phyloP scores from a whole-genome alignment of 2,888 invertebrate genomes.

The Patella caerulea region DNA sequence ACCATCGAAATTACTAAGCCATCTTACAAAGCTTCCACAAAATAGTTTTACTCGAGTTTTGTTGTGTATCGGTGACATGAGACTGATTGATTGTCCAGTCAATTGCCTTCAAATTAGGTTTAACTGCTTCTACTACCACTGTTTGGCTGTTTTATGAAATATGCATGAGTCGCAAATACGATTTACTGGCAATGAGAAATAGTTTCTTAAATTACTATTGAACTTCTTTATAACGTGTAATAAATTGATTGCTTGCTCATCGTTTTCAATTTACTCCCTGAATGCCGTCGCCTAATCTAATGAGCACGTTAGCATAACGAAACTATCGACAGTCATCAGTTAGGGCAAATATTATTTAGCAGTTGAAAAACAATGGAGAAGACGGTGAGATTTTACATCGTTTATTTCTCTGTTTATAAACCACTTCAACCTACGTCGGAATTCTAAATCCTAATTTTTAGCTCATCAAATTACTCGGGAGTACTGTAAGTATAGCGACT shows the following conservation, averaged over 20 bases:
- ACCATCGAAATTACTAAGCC: too few species aligned
- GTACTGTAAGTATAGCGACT: background rate
- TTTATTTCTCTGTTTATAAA: slow-evolving; percentile 8
- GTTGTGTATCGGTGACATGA: too few species aligned
- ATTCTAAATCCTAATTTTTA: background rate
- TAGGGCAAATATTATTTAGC: background rate
- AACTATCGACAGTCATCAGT: background rate
- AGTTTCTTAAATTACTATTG: background rate
- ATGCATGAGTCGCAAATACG: slow-evolving; percentile 4
- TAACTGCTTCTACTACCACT: background rate
- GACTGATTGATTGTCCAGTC: too few species aligned
- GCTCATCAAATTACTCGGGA: background rate
- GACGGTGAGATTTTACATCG: background rate
- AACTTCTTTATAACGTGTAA: background rate
- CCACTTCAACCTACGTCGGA: background rate
- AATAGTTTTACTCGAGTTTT: too few species aligned
- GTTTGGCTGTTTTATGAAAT: background rate
- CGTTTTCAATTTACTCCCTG: slow-evolving; percentile 9
- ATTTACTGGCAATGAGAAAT: slow-evolving; percentile 9
- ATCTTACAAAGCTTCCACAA: too few species aligned
- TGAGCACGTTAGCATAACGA: slow-evolving; percentile 5
- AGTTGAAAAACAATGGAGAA: background rate
- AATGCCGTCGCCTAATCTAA: background rate
- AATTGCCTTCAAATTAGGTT: background rate
- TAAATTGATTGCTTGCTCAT: slow-evolving; percentile 5